phyloP scores from a whole-genome alignment of 2,113 vertebrate genomes.

The Dasyprocta punctata region DNA sequence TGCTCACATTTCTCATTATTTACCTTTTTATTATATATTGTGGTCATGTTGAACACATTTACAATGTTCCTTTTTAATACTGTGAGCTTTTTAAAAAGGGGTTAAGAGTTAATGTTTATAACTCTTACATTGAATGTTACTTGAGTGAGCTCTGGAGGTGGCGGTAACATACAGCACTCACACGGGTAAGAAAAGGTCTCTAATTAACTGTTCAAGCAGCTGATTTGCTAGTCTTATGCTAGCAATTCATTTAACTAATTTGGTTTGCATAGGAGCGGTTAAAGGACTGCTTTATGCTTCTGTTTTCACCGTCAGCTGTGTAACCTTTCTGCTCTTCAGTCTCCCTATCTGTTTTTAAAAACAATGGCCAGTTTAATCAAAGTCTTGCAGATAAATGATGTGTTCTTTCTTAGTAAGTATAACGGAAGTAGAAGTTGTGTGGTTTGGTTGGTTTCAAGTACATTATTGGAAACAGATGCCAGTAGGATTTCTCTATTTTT shows the following conservation, averaged over 20 bases:
- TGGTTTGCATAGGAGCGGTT: neutral
- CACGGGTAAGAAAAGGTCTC: neutral
- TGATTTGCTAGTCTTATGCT: neutral
- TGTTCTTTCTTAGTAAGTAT: constrained; percentile 5
- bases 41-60: neutral
- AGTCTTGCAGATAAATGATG: neutral
- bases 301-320: neutral
- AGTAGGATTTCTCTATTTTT: neutral
- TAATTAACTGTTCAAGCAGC: constrained; percentile 2
- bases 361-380: neutral
- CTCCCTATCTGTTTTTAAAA: constrained; percentile 16
- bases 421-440: neutral
- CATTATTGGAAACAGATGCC: neutral
- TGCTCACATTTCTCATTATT: neutral
- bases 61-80: neutral
- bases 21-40: neutral
- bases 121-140: neutral
- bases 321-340: neutral
- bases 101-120: constrained; percentile 15
- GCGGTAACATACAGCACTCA: neutral
- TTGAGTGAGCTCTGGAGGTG: neutral
- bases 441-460: neutral
- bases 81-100: neutral
- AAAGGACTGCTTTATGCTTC: neutral
- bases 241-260: neutral